Evolutionary conservation across 2,797 vertebrate genomes (phyloP).

Genomic region (Orientallactaga sibirica): DNA sequence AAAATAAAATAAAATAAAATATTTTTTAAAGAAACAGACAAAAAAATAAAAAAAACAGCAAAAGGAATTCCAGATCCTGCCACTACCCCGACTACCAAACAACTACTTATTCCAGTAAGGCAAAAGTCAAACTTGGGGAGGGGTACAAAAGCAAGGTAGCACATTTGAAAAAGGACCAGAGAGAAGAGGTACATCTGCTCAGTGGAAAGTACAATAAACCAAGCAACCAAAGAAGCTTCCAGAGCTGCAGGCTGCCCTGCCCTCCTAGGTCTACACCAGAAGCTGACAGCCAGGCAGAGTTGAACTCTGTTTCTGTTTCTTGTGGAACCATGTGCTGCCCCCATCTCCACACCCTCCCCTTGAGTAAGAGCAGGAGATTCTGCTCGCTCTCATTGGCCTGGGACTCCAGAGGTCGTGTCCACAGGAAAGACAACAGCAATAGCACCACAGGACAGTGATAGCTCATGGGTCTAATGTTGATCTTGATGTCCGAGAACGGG

Average conservation of each 20-base stretch:
- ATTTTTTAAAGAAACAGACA: too few species aligned
- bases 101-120: background rate
- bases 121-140: background rate
- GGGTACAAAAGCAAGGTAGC: background rate
- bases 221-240: background rate
- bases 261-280: background rate
- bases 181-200: background rate
- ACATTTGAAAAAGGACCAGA: slow-evolving; percentile 24
- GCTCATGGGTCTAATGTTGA: background rate
- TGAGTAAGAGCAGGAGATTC: background rate
- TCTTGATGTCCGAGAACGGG: background rate
- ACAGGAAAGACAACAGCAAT: background rate
- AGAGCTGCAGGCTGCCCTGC: background rate
- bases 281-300: background rate
- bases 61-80: background rate
- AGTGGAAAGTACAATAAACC: background rate
- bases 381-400: background rate
- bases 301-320: background rate
- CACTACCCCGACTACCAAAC: background rate
- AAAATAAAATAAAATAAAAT: too few species aligned
- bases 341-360: background rate
- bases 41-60: background rate
- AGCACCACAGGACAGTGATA: accelerated
- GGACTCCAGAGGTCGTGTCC: slow-evolving; percentile 4
- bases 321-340: background rate